These are phyloP conservation scores for Enhydra lutris DNA, from an alignment of 2,113 vertebrate genomes.

Conservation along the genomic window DNA sequence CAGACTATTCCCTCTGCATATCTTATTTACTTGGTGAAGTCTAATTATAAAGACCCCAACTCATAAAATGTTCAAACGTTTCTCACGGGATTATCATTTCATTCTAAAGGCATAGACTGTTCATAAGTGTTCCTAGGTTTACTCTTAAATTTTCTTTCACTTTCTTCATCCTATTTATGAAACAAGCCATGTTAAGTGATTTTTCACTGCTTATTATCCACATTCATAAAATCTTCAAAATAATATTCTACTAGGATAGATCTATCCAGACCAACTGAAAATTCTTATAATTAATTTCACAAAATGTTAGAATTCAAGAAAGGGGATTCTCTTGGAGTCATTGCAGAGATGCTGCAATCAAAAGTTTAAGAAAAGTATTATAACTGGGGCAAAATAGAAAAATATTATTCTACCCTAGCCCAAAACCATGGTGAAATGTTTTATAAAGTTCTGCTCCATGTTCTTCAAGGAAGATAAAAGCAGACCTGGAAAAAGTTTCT, in stretches of 20 bases:
- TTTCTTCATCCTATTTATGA: not conserved
- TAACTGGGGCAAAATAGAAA: conserved; percentile 30
- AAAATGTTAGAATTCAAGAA: conserved; percentile 22
- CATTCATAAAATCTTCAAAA: not conserved
- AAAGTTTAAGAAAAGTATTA: conserved; percentile 39
- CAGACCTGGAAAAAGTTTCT: not conserved
- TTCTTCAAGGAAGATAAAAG: conserved; percentile 8
- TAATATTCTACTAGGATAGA: not conserved
- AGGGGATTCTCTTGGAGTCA: not conserved
- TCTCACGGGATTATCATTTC: conserved; percentile 15
- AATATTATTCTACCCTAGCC: not conserved
- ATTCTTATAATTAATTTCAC: conserved; percentile 1
- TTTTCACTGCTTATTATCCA: not conserved
- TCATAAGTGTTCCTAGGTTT: not conserved
- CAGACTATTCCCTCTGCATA: not conserved
- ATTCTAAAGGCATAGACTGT: not conserved
- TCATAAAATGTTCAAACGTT: not conserved
- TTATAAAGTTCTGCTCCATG: conserved; percentile 10
- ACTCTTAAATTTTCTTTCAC: not conserved
- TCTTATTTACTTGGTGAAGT: conserved; percentile 6
- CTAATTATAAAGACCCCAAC: not conserved
- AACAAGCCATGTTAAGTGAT: not conserved
- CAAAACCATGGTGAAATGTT: conserved; percentile 23
- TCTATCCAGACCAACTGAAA: conserved; percentile 12
- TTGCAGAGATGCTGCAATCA: not conserved